phyloP scores from a whole-genome alignment of 2,888 invertebrate genomes.

The Drosophila monieri region DNA sequence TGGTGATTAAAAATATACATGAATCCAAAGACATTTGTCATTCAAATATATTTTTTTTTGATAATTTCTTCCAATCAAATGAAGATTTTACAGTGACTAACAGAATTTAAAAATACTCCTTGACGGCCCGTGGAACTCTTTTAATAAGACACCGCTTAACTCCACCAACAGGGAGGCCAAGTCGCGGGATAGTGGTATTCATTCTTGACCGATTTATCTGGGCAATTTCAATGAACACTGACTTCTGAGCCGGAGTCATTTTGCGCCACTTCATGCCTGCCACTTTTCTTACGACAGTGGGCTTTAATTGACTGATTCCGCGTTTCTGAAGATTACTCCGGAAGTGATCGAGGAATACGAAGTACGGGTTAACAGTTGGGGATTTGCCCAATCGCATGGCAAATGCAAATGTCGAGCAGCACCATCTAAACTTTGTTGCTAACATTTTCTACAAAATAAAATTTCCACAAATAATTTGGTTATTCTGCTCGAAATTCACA shows the following conservation, averaged over 20 bases:
- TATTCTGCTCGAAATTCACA: constrained; percentile 10
- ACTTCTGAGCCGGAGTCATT: constrained; percentile 48
- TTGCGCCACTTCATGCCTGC: constrained; percentile 50
- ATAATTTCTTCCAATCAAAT: not conserved
- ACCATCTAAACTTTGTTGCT: not conserved
- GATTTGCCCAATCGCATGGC: not conserved
- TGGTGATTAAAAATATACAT: not conserved
- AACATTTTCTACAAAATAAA: not conserved
- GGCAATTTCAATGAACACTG: constrained; percentile 29
- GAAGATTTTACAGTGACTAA: not conserved
- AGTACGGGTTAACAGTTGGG: constrained; percentile 42
- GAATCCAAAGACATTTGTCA: not conserved
- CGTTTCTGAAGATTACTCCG: constrained; percentile 42
- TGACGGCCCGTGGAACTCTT: not conserved
- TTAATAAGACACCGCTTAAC: not conserved
- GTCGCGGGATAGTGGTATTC: not conserved
- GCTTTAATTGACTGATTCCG: constrained; percentile 35
- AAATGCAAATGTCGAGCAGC: not conserved
- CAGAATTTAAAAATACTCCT: not conserved
- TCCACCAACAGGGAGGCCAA: not conserved
- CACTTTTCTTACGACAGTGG: constrained; percentile 20
- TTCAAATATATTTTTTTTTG: not conserved
- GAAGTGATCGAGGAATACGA: constrained; percentile 50
- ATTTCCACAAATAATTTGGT: not conserved
- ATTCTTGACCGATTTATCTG: constrained; percentile 16